Conservation (phyloP, 2,797 vertebrate species). For the Kryptolebias ocellatus region DNA sequence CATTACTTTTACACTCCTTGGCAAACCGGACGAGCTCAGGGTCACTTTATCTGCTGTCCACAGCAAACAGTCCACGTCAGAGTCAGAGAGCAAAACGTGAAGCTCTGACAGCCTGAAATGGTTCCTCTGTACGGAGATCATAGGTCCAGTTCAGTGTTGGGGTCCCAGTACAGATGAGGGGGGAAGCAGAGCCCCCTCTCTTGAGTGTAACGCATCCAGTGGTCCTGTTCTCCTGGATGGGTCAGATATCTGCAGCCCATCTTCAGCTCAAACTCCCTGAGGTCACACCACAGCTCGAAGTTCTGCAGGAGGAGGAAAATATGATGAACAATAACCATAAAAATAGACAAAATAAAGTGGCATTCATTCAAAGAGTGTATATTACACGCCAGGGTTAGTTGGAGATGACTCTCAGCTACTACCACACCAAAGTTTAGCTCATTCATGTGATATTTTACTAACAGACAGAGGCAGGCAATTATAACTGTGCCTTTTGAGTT, state of each 20-base stretch:
- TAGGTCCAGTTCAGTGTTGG: background rate
- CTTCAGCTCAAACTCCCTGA: slow-evolving; percentile 75
- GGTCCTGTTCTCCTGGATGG: slow-evolving; percentile 70
- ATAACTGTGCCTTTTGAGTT: no score
- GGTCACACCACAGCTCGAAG: slow-evolving; percentile 83
- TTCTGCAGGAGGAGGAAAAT: slow-evolving; percentile 58
- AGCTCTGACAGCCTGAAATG: background rate
- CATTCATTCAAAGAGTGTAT: no score
- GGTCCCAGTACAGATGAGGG: slow-evolving; percentile 42
- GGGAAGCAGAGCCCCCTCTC: slow-evolving; percentile 71
- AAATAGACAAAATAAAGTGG: no score
- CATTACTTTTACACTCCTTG: background rate
- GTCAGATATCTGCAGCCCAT: slow-evolving; percentile 78
- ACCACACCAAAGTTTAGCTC: no score
- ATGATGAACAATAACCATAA: no score
- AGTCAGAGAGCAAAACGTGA: background rate
- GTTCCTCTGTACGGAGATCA: slow-evolving; percentile 7
- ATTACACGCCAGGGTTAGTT: no score
- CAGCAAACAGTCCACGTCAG: no score
- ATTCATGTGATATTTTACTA: no score
- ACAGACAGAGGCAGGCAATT: no score
- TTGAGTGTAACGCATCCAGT: slow-evolving; percentile 63
- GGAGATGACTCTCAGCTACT: no score
- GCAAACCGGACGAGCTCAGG: no score
- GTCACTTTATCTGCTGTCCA: background rate